Percentiles rank a stretch among this genome's conserved stretches.
Evolutionary conservation across 2,113 vertebrate genomes (phyloP).

Genomic region (Rhinopithecus roxellana): DNA sequence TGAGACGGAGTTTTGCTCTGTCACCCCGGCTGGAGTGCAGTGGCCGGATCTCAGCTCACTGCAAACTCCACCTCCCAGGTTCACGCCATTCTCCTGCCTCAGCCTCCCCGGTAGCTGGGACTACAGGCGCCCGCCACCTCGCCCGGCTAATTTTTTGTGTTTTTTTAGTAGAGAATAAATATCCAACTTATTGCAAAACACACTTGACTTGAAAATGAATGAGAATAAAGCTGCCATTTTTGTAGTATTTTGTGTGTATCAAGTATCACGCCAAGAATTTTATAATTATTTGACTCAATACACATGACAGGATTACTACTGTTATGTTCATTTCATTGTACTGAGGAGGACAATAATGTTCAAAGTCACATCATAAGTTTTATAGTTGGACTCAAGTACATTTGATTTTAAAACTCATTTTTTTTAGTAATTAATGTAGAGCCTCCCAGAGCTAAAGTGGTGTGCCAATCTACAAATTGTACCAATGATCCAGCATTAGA

Average conservation of each 20-base stretch:
- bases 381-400: not conserved
- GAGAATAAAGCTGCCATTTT: not conserved
- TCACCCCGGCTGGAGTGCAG: too few species aligned
- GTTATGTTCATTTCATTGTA: not conserved
- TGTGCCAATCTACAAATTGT: not conserved
- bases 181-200: not conserved
- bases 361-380: not conserved
- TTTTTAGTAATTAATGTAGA: not conserved
- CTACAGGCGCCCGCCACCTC: too few species aligned
- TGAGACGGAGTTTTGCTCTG: too few species aligned
- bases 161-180: not conserved
- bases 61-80: too few species aligned
- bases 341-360: not conserved
- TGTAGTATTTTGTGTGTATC: not conserved
- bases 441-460: not conserved
- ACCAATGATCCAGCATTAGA: too few species aligned
- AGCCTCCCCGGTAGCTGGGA: too few species aligned
- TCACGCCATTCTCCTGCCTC: too few species aligned
- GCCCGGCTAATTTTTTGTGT: too few species aligned
- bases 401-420: not conserved
- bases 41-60: too few species aligned
- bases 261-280: not conserved
- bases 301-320: not conserved
- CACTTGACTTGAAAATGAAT: not conserved
- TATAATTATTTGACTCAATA: not conserved